phyloP scores from a whole-genome alignment of 2,888 invertebrate genomes.

The Zaprionus lineosus region DNA sequence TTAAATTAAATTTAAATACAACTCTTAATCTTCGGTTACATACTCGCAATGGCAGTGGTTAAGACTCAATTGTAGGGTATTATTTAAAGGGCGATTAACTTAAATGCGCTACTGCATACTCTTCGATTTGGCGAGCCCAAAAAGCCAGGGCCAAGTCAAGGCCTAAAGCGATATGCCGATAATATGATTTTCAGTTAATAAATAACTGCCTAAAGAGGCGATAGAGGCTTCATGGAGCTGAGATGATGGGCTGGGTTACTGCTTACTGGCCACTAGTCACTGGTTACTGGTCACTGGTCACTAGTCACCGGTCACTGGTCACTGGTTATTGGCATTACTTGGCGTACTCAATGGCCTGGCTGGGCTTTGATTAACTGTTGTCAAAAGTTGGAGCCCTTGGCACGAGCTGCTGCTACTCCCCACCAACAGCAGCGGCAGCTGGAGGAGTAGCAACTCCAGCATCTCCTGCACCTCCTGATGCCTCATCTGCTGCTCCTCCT shows the following conservation, averaged over 20 bases:
- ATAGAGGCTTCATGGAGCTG: constrained; percentile 44
- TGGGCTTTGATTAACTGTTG: constrained; percentile 70
- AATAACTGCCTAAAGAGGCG: constrained; percentile 65
- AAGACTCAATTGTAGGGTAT: constrained; percentile 21
- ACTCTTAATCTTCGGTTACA: too few species aligned
- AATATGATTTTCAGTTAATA: constrained; percentile 76
- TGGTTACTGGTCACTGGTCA: too few species aligned
- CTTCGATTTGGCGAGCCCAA: constrained; percentile 21
- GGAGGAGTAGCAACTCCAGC: too few species aligned
- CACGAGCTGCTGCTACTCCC: constrained; percentile 71
- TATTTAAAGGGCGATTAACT: constrained; percentile 29
- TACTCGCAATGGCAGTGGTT: background rate
- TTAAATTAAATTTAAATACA: background rate
- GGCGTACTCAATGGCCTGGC: constrained; percentile 20
- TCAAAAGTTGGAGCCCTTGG: constrained; percentile 45
- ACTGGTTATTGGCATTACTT: too few species aligned
- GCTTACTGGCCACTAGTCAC: too few species aligned
- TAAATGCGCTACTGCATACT: constrained; percentile 32
- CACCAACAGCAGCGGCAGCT: too few species aligned
- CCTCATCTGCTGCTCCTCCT: constrained; percentile 8
- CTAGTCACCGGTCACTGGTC: too few species aligned
- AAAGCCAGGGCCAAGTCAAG: constrained; percentile 32
- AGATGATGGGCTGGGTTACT: constrained; percentile 23
- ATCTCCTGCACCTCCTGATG: constrained; percentile 2
- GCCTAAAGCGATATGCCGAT: constrained; percentile 62